Evolutionary conservation across 2,888 invertebrate species (phyloP).

Genomic region (Lordiphosa andalusiaca): DNA sequence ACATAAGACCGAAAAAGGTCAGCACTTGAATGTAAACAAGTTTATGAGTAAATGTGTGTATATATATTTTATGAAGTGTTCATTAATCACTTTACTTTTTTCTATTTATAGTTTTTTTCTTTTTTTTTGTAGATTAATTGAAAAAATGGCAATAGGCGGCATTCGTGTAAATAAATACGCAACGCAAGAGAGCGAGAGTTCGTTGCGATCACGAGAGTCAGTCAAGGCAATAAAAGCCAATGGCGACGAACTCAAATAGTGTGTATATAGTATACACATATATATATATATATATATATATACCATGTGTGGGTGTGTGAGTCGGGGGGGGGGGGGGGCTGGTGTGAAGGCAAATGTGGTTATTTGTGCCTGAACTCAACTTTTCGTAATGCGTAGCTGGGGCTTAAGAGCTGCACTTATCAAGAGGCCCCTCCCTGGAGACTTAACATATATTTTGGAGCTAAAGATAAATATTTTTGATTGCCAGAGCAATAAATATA

Average conservation of each 20-base stretch:
- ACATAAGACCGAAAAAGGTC: constrained; percentile 23
- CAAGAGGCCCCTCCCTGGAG: neutral
- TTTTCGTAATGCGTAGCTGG: constrained; percentile 8
- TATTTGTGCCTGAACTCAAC: constrained; percentile 5
- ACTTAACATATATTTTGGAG: neutral
- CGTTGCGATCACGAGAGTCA: constrained; percentile 2
- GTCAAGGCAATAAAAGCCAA: constrained; percentile 5
- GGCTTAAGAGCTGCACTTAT: constrained; percentile 6
- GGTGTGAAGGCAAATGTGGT: constrained; percentile 26
- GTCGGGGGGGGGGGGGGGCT: constrained; percentile 9
- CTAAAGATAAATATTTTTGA: neutral
- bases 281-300: neutral
- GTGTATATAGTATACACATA: constrained; percentile 4
- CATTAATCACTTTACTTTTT: constrained; percentile 31
- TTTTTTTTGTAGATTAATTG: constrained; percentile 37
- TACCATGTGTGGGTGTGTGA: neutral
- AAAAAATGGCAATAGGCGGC: constrained; percentile 30
- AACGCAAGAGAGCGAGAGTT: neutral
- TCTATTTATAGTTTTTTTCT: constrained; percentile 51
- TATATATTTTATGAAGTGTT: constrained; percentile 5
- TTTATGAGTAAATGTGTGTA: constrained; percentile 42
- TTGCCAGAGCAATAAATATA: neutral
- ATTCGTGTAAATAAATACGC: constrained; percentile 2
- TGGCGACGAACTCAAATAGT: constrained; percentile 43
- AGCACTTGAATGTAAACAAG: constrained; percentile 36